Evolutionary conservation across 2,888 invertebrate genomes (phyloP).

Genomic region (Andrena bicolor): DNA sequence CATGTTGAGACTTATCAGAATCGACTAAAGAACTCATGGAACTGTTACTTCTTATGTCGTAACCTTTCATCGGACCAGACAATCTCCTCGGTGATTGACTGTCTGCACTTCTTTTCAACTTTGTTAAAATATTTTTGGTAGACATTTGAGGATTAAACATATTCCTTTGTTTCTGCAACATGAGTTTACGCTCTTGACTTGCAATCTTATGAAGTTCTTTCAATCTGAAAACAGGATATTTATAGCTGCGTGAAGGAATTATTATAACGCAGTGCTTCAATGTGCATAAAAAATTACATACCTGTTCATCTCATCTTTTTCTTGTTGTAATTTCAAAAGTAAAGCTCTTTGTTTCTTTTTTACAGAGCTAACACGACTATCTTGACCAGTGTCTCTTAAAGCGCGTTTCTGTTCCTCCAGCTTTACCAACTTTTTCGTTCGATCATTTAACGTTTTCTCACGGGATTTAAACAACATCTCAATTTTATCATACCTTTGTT

Average conservation of each 20-base stretch:
- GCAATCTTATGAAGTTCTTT: slow-evolving; percentile 86
- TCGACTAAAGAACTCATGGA: slow-evolving; percentile 83
- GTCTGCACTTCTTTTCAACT: slow-evolving; percentile 85
- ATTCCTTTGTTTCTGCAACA: slow-evolving; percentile 86
- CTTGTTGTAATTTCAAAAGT: slow-evolving; percentile 88
- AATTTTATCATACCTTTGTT: slow-evolving; percentile 88
- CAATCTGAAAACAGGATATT: slow-evolving; percentile 79
- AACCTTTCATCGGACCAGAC: slow-evolving; percentile 86
- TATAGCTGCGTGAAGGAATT: neutral
- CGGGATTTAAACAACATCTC: slow-evolving; percentile 88
- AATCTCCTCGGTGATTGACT: slow-evolving; percentile 83
- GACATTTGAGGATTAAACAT: slow-evolving; percentile 86
- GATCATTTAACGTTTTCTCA: slow-evolving; percentile 89
- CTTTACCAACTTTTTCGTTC: slow-evolving; percentile 86
- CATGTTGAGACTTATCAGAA: slow-evolving; percentile 83
- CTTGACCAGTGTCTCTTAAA: slow-evolving; percentile 82
- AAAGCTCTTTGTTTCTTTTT: slow-evolving; percentile 90
- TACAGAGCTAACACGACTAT: slow-evolving; percentile 85
- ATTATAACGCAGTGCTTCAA: neutral
- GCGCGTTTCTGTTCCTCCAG: slow-evolving; percentile 89
- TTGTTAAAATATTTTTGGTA: slow-evolving; percentile 85
- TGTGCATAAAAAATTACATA: slow-evolving; percentile 71
- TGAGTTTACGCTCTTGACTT: slow-evolving; percentile 86
- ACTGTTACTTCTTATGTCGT: slow-evolving; percentile 85
- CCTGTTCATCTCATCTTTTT: slow-evolving; percentile 89